Conservation (phyloP, 1,140 invertebrate species). For the Oscheius sp. region DNA sequence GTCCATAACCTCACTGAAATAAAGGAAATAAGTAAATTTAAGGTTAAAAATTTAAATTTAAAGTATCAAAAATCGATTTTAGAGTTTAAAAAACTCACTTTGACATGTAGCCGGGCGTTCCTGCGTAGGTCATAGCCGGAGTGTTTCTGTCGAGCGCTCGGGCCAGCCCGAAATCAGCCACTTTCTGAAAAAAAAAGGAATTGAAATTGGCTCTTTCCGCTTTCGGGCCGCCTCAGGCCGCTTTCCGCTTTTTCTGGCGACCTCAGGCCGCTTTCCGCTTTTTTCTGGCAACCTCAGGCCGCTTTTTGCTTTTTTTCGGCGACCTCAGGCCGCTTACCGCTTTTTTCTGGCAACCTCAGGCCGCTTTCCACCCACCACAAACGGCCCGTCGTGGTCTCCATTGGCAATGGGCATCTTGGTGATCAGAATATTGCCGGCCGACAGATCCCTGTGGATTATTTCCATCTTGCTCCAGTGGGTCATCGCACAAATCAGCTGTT, state of each 20-base stretch:
- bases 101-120: conserved; percentile 25
- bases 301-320: too few relatives aligned
- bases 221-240: too few relatives aligned
- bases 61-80: not conserved
- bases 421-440: conserved; percentile 19
- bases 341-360: too few relatives aligned
- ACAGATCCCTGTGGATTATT: conserved; percentile 15
- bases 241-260: too few relatives aligned
- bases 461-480: not conserved
- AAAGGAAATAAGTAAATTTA: not conserved
- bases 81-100: not conserved
- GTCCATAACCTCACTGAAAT: not conserved
- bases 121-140: conserved; percentile 3
- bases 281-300: too few relatives aligned
- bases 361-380: too few relatives aligned
- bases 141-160: not conserved
- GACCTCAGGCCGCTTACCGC: too few relatives aligned
- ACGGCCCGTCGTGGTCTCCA: too few relatives aligned
- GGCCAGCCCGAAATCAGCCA: conserved; percentile 18
- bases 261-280: too few relatives aligned
- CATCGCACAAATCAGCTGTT: conserved; percentile 16
- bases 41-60: not conserved
- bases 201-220: not conserved
- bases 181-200: not conserved
- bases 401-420: too few relatives aligned